Conservation (phyloP, 2,888 invertebrate species). For the Meganola albula region DNA sequence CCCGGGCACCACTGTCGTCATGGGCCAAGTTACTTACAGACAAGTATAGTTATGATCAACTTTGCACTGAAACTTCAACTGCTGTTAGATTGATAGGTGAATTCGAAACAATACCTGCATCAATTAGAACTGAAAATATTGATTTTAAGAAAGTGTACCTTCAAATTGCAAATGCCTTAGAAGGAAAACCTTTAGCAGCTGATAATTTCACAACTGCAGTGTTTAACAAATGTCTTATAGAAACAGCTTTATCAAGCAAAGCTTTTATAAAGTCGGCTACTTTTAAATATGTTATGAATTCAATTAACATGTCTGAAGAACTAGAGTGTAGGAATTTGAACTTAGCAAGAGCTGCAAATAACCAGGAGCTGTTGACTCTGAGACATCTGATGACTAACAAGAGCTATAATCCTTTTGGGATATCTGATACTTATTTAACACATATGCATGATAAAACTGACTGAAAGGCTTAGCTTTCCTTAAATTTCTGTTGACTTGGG, state of each 20-base stretch:
- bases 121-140: conserved; percentile 36
- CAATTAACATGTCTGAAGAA: conserved; percentile 34
- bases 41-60: conserved; percentile 36
- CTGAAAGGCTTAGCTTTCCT: too few species aligned
- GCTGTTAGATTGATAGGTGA: conserved; percentile 60
- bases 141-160: conserved; percentile 55
- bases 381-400: conserved; percentile 41
- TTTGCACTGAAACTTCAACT: conserved; percentile 48
- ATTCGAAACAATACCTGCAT: conserved; percentile 46
- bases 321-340: conserved; percentile 28
- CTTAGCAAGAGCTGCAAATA: conserved; percentile 37
- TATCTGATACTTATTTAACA: conserved; percentile 34
- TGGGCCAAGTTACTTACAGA: conserved; percentile 56
- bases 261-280: conserved; percentile 38
- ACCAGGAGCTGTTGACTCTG: conserved; percentile 37
- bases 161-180: conserved; percentile 56
- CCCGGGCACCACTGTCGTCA: conserved; percentile 39
- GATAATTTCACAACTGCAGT: conserved; percentile 33
- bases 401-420: conserved; percentile 53
- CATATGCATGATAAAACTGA: too few species aligned
- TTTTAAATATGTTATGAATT: conserved; percentile 33
- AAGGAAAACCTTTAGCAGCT: conserved; percentile 48
- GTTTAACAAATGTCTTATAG: conserved; percentile 51
- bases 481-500: too few species aligned
- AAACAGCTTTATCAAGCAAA: conserved; percentile 52